Evolutionary conservation across 2,888 invertebrate species (phyloP), one percentile per base, ranked within the genome.

Genomic region (Parascotia fuliginaria): DNA sequence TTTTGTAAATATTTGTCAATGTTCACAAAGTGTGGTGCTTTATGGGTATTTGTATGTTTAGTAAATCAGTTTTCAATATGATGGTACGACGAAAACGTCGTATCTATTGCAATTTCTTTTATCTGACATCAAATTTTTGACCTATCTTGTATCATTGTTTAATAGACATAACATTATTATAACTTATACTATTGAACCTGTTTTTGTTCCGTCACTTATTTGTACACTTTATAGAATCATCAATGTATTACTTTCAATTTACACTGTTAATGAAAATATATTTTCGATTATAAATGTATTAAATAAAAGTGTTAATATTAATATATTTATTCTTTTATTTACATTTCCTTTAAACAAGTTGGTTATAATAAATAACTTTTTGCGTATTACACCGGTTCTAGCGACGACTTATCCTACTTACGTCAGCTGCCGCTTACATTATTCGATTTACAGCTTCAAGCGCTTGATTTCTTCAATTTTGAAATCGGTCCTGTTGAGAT

Each of bases 391-490:
- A n/a, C n/a, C n/a, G 16, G n/a, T 15, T 16, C 9, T 7, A 6
- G 6, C 3, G 13, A 12, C 27, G 13, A 11, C 19, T 15, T 34
- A 31, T 9, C 41, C 36, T 49, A 37, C n/a, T n/a, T n/a, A n/a
- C n/a, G n/a, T n/a, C n/a, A n/a, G n/a, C n/a, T n/a, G n/a, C n/a
- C n/a, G n/a, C n/a, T n/a, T n/a, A n/a, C n/a, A n/a, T n/a, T n/a
- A n/a, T n/a, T n/a, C n/a, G n/a, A n/a, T n/a, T n/a, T n/a, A 90
- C 4, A 90, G 66, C 44, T 90, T 90, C 42, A 90, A 55, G 1
- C 90, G 94, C 79, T 96, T 96, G 66, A 98, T 97, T 55, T 98
- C 98, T 70, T 98, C 98, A 67, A 95, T 93, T 66, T 96, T 95
- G 82, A 98, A 96, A 87, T 98, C 98, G 40, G 93, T 94, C 72